phyloP scores from a whole-genome alignment of 2,888 invertebrate species.

The Druceiella hillmani region DNA sequence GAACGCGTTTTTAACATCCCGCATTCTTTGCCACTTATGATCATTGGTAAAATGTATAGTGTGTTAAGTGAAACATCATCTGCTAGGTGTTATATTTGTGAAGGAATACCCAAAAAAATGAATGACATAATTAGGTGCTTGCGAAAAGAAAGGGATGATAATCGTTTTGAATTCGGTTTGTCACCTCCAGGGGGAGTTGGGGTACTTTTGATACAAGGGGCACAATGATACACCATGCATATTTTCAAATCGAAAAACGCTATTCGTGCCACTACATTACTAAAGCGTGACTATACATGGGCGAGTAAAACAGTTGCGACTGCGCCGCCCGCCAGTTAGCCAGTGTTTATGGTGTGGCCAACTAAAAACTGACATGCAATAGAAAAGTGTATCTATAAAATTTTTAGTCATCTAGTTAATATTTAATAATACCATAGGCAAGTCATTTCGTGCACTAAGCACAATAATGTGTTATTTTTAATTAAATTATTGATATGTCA shows the following conservation, averaged over 20 bases:
- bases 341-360: slow-evolving; percentile 18
- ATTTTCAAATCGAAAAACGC: slow-evolving; percentile 16
- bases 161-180: too few relatives aligned
- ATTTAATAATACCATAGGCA: slow-evolving; percentile 18
- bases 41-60: too few relatives aligned
- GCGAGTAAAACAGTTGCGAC: slow-evolving; percentile 19
- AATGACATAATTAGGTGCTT: too few relatives aligned
- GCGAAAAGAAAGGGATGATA: too few relatives aligned
- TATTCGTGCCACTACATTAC: too few relatives aligned
- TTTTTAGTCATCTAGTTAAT: slow-evolving; percentile 15
- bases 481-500: slow-evolving; percentile 11
- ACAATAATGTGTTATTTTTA: slow-evolving; percentile 11
- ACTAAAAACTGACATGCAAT: slow-evolving; percentile 18
- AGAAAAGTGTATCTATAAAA: slow-evolving; percentile 19
- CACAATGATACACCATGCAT: slow-evolving; percentile 14
- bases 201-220: slow-evolving; percentile 16
- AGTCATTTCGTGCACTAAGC: slow-evolving; percentile 17
- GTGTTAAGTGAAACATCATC: too few relatives aligned
- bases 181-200: slow-evolving; percentile 18
- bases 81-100: too few relatives aligned
- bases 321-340: slow-evolving; percentile 17
- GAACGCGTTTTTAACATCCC: too few relatives aligned
- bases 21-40: too few relatives aligned
- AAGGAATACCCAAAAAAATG: too few relatives aligned
- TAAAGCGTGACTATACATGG: slow-evolving; percentile 16